Evolutionary conservation across 2,113 vertebrate species (phyloP).

Genomic region (Camelus dromedarius): DNA sequence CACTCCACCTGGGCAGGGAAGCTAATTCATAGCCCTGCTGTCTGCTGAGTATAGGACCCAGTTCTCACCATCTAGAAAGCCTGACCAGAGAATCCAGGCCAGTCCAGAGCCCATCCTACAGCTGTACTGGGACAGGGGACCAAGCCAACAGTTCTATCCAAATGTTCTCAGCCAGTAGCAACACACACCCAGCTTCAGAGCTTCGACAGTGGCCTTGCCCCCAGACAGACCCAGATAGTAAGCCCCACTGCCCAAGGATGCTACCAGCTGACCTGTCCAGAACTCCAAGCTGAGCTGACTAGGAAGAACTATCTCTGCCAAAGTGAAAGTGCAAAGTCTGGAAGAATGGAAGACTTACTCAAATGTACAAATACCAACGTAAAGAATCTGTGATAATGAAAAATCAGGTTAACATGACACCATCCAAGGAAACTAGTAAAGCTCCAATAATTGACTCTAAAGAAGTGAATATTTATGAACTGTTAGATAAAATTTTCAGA

Average conservation of each 20-base stretch:
- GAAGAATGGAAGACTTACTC: background rate
- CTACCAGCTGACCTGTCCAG: background rate
- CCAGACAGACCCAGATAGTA: background rate
- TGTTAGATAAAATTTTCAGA: background rate
- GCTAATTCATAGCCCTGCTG: background rate
- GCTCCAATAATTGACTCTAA: background rate
- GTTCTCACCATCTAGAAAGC: background rate
- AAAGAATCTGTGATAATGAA: background rate
- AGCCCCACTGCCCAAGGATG: background rate
- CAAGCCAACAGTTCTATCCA: background rate
- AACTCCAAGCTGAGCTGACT: background rate
- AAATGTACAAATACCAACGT: background rate
- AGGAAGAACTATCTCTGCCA: background rate
- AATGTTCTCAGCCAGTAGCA: background rate
- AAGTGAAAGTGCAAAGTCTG: background rate
- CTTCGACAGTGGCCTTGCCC: background rate
- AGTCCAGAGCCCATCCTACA: background rate
- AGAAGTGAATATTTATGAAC: background rate
- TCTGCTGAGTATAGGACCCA: background rate
- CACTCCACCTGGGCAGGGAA: background rate
- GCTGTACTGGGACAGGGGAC: background rate
- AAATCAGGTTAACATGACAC: background rate
- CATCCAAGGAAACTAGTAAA: background rate
- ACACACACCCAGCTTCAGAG: background rate
- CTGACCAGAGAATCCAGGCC: background rate